Base-by-base conservation (phyloP, 2,888 invertebrate genomes). In the Tachina grossa region DNA sequence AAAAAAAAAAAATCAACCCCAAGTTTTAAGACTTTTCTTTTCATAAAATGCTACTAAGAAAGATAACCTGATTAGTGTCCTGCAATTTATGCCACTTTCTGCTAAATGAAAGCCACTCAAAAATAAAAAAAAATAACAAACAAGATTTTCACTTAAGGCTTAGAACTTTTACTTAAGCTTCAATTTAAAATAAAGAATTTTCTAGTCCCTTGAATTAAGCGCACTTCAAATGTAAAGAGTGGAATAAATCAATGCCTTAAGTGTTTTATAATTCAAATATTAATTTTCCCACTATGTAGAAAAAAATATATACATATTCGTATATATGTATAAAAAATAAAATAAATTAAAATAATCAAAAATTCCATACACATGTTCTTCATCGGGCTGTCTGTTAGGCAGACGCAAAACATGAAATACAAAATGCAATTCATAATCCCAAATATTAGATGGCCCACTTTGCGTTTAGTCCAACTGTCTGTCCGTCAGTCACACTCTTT, bases 381-480 rank as follows among this genome's bases (percentile, higher is more conserved):
- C 61, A 31, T 16, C 45, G n/a, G 16, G 16, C 45, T 43, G 51
- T 51, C 53, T 31, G 45, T n/a, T 19, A 71, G 68, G 41, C 47
- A 68, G 68, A 81, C 81, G 68, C 61, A 53, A 61, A 75, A 81
- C 81, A 75, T 81, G 66, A 72, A 57, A 75, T 31, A 78, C 43
- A 68, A 74, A 55, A 85, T 74, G 63, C 61, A 80, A 85, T 80
- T 85, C 83, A 85, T 85, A 85, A 85, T 85, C 80, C 76, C 43
- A 61, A 83, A 83, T 68, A 83, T 80, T 83, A 85, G 83, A 79
- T 83, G 83, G 79, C 85, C 79, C 79, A 85, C 76, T 72, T 85
- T 79, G 53, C 39, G 55, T 69, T 69, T 45, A 51, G 43, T 47
- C 53, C 8, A 16, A 10, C 51, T 57, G 8, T 11, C 45, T 53